Evolutionary conservation across 2,113 vertebrate species (phyloP).

Genomic region (Psilopogon haemacephalus): DNA sequence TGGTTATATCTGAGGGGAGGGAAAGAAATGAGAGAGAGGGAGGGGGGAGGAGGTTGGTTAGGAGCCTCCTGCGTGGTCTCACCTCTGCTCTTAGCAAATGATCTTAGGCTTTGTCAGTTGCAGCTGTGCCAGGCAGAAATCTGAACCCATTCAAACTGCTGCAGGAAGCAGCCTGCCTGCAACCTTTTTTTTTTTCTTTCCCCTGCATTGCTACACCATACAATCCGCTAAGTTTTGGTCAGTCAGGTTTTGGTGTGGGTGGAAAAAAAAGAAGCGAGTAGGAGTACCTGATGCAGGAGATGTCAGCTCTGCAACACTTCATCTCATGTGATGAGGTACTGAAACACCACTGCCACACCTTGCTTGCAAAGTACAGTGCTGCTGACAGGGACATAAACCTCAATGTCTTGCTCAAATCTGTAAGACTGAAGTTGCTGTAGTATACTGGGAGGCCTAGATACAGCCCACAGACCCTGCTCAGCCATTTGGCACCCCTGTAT

Average conservation of each 20-base stretch:
- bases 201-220: background rate
- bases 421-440: background rate
- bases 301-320: background rate
- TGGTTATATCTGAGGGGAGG: no score
- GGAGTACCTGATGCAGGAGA: background rate
- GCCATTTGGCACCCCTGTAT: background rate
- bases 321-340: rapidly evolving
- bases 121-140: background rate
- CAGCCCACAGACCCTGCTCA: rapidly evolving
- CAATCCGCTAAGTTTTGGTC: background rate
- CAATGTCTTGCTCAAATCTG: background rate
- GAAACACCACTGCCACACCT: rapidly evolving
- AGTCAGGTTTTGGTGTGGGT: background rate
- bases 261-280: background rate
- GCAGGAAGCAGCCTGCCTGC: background rate
- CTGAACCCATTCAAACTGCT: background rate
- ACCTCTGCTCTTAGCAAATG: background rate
- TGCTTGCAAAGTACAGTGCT: rapidly evolving
- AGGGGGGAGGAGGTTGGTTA: no score
- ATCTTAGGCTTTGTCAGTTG: background rate
- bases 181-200: background rate
- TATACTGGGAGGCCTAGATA: background rate
- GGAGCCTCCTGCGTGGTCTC: no score
- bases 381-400: background rate
- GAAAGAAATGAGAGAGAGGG: no score